phyloP scores from a whole-genome alignment of 1,140 invertebrate species.

The Macrotrachela quadricornifera region DNA sequence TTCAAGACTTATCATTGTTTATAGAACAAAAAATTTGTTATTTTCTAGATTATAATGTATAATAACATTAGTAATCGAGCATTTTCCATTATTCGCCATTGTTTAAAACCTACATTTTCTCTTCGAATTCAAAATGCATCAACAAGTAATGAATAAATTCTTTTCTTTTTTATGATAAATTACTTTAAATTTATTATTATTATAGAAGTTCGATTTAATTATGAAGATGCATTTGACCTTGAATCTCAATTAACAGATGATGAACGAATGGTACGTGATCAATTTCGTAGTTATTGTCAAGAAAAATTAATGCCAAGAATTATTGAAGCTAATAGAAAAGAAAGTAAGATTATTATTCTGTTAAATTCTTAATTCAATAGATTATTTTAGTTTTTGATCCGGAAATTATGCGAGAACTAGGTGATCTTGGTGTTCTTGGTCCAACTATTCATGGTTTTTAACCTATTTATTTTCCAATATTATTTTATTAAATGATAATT shows the following conservation, averaged over 20 bases:
- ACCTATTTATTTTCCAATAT: too few relatives aligned
- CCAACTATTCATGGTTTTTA: conserved; percentile 51
- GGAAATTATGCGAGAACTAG: conserved; percentile 70
- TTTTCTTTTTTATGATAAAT: too few relatives aligned
- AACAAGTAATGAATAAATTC: too few relatives aligned
- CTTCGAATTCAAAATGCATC: too few relatives aligned
- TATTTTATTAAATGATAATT: too few relatives aligned
- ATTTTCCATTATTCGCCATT: too few relatives aligned
- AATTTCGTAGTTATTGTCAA: conserved; percentile 66
- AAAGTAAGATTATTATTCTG: conserved; percentile 36
- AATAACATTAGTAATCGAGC: too few relatives aligned
- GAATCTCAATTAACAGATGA: conserved; percentile 67
- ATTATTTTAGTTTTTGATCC: conserved; percentile 46
- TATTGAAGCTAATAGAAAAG: conserved; percentile 65
- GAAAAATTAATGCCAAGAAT: conserved; percentile 71
- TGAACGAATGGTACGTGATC: conserved; percentile 65
- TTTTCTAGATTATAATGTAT: too few relatives aligned
- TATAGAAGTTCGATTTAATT: conserved; percentile 43
- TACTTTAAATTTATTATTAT: too few relatives aligned
- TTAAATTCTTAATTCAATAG: conserved; percentile 1
- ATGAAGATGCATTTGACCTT: conserved; percentile 72
- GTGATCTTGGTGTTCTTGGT: conserved; percentile 61
- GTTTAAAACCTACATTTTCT: too few relatives aligned
- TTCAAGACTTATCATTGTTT: too few relatives aligned
- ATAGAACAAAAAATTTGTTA: too few relatives aligned